Evolutionary conservation across 2,888 invertebrate genomes (phyloP), one percentile per base, ranked within the genome.

Genomic region (Lysandra coridon): DNA sequence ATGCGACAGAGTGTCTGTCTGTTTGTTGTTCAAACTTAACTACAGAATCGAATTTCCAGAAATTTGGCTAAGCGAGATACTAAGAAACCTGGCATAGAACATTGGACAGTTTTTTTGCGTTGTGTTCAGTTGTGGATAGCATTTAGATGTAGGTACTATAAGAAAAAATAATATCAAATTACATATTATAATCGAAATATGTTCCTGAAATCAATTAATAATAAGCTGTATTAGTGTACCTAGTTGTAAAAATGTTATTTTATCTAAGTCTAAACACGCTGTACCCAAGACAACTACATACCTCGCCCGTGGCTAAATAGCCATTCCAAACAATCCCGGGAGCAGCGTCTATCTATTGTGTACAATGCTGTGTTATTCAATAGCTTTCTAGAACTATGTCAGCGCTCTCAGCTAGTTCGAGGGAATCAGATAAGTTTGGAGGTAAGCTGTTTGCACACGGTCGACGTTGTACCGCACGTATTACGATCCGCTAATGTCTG

Each of bases 331-430:
- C 57, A 57, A 77, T 77, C 17, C 60, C 77, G 5, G 69, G 33
- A 69, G 30, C 17, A 33, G 33, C 33, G 30, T 64, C 64, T 64
- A 37, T 69, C 69, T 69, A 37, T 69, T 69, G 69, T 69, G 69
- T 37, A 69, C 69, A 69, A 69, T 17, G 69, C 69, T 37, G 17
- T 37, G 69, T 69, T 69, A 37, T 69, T 69, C 33, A 37, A 69
- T 64, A 64, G 64, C 64, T 64, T 64, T 64, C 64, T 69, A 69
- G 69, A 69, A 69, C 69, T 69, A 69, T 69, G 69, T 69, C 69
- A 69, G 69, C 37, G 33, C 33, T 69, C 69, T 17, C 69, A 64
- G 64, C 30, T 64, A 37, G 69, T 69, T 69, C 23, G 33, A 33
- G 1, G 33, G 69, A 33, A 33, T 37, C 69, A 37, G 69, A 69